Evolutionary conservation across 2,888 invertebrate species (phyloP).

Genomic region (Xylota segnis): DNA sequence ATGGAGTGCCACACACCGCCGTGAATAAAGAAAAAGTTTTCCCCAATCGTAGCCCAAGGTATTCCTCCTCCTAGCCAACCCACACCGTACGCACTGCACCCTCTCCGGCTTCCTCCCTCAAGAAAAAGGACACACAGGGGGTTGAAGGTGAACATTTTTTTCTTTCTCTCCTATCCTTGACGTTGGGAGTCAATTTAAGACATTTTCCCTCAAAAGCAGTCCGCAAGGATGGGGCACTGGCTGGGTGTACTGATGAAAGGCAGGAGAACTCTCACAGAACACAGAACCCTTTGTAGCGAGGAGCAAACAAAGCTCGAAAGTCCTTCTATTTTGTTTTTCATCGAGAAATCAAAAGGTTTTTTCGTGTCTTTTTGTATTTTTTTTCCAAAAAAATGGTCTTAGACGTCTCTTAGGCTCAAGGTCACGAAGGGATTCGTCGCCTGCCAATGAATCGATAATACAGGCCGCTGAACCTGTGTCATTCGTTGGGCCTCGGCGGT

Average conservation of each 20-base stretch:
- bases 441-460: slow-evolving; percentile 24
- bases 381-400: neutral
- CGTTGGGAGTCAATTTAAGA: slow-evolving; percentile 19
- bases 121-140: neutral
- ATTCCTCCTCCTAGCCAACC: slow-evolving; percentile 8
- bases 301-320: slow-evolving; percentile 14
- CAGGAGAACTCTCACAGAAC: slow-evolving; percentile 1
- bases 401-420: slow-evolving; percentile 26
- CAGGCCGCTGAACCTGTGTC: slow-evolving; percentile 24
- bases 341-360: slow-evolving; percentile 10
- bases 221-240: neutral
- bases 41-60: slow-evolving; percentile 7
- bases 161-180: slow-evolving; percentile 19
- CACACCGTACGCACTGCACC: neutral
- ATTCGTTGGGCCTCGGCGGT: slow-evolving; percentile 1
- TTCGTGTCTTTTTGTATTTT: neutral
- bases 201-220: neutral
- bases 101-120: slow-evolving; percentile 6
- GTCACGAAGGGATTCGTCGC: slow-evolving; percentile 4
- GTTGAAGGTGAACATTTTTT: slow-evolving; percentile 3
- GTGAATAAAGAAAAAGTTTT: neutral
- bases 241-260: neutral
- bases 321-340: slow-evolving; percentile 17
- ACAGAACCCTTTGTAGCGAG: slow-evolving; percentile 22
- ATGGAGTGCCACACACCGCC: slow-evolving; percentile 7